Conservation (phyloP, 2,113 vertebrate species). For the Neopipo cinnamomea region DNA sequence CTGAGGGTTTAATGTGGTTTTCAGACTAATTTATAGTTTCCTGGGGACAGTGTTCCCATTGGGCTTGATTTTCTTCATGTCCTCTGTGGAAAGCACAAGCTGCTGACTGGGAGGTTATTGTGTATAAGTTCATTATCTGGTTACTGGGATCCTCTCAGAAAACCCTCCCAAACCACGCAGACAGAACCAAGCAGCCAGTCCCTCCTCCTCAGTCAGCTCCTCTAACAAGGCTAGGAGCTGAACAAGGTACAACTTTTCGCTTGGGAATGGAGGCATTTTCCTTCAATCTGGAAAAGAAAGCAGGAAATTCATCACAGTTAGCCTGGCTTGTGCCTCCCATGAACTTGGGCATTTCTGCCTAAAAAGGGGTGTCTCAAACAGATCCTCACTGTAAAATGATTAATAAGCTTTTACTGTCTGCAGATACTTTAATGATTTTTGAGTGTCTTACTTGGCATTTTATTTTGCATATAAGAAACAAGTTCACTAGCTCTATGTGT, state of each 20-base stretch:
- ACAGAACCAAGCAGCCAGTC: background rate
- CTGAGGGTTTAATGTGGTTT: background rate
- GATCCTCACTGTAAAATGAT: background rate
- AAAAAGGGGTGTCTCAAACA: background rate
- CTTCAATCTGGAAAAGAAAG: background rate
- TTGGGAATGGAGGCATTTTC: background rate
- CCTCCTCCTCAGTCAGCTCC: background rate
- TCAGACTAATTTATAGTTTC: background rate
- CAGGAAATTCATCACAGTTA: background rate
- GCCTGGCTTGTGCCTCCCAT: rapidly evolving
- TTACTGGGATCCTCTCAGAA: background rate
- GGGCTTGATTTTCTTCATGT: background rate
- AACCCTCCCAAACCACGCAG: background rate
- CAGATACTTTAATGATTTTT: background rate
- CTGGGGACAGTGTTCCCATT: background rate
- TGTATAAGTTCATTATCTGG: background rate
- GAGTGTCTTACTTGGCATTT: background rate
- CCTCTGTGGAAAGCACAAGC: background rate
- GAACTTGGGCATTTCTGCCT: background rate
- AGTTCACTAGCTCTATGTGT: background rate
- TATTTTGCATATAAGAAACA: background rate
- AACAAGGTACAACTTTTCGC: background rate
- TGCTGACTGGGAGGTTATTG: background rate
- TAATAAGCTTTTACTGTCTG: background rate
- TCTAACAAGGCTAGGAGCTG: background rate